Percentiles rank a stretch among this genome's conserved stretches.
Conservation (phyloP, 2,113 vertebrate species). For the Pachycephala philippinensis region DNA sequence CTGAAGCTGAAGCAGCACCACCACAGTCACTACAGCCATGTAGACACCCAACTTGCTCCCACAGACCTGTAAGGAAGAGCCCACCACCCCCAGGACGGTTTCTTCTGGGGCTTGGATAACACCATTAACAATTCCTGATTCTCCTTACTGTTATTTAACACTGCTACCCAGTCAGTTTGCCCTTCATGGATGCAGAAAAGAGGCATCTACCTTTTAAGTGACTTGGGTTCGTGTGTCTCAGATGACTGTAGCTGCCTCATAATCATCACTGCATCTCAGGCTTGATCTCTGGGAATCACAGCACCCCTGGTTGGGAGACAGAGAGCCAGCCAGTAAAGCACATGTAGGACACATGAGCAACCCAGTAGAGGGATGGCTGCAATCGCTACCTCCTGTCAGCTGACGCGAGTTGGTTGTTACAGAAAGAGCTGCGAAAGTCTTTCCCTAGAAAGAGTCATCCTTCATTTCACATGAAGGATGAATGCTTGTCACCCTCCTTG, state of each 20-base stretch:
- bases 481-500: not conserved
- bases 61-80: rapidly evolving
- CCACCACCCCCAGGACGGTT: rapidly evolving
- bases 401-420: not conserved
- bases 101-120: not conserved
- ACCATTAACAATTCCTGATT: not conserved
- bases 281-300: not conserved
- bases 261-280: not conserved
- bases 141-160: not conserved
- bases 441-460: not conserved
- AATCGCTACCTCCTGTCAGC: not conserved
- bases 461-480: not conserved
- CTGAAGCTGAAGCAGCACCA: not conserved
- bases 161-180: not conserved
- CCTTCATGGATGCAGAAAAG: not conserved
- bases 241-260: not conserved
- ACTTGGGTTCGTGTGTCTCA: not conserved
- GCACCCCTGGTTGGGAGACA: rapidly evolving
- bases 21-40: not conserved
- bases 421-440: not conserved
- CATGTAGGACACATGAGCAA: not conserved
- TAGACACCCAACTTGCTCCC: not conserved
- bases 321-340: not conserved
- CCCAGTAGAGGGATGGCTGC: rapidly evolving
- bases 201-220: not conserved